Evolutionary conservation across 1,140 invertebrate species (phyloP).

Genomic region (Heliconius hermathena): DNA sequence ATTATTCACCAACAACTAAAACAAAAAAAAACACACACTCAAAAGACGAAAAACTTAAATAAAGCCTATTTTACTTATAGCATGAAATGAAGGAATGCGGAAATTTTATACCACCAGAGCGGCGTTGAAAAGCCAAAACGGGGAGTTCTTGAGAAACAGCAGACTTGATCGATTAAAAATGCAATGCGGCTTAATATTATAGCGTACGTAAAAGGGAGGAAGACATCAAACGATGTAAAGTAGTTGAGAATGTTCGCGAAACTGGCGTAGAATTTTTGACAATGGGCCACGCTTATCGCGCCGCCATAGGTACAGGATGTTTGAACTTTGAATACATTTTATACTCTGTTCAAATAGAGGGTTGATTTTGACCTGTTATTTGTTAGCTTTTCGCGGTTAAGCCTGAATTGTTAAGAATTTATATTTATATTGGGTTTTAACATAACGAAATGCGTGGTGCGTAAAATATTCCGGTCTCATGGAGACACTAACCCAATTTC

Average conservation of each 20-base stretch:
- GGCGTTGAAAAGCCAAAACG: constrained; percentile 1
- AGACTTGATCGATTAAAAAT: constrained; percentile 20
- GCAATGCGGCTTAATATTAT: constrained; percentile 1
- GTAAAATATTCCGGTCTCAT: too few species aligned
- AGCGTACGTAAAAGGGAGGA: constrained; percentile 26
- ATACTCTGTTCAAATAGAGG: constrained; percentile 33
- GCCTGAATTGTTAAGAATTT: not conserved
- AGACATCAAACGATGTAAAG: constrained; percentile 33
- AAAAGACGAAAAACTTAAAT: not conserved
- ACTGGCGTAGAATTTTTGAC: constrained; percentile 34
- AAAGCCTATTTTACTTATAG: not conserved
- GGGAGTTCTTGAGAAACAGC: constrained; percentile 11
- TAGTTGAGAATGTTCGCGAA: constrained; percentile 34
- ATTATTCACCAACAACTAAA: too few species aligned
- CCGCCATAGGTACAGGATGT: constrained; percentile 24
- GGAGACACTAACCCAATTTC: too few species aligned
- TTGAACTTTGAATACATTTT: constrained; percentile 29
- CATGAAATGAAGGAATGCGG: not conserved
- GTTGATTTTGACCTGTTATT: constrained; percentile 25
- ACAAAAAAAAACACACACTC: not conserved
- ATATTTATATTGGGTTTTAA: not conserved
- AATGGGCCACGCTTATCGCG: constrained; percentile 31
- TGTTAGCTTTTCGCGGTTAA: not conserved
- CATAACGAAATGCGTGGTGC: too few species aligned
- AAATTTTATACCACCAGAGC: not conserved